phyloP scores from a whole-genome alignment of 2,113 vertebrate species.

The Atrichornis clamosus region DNA sequence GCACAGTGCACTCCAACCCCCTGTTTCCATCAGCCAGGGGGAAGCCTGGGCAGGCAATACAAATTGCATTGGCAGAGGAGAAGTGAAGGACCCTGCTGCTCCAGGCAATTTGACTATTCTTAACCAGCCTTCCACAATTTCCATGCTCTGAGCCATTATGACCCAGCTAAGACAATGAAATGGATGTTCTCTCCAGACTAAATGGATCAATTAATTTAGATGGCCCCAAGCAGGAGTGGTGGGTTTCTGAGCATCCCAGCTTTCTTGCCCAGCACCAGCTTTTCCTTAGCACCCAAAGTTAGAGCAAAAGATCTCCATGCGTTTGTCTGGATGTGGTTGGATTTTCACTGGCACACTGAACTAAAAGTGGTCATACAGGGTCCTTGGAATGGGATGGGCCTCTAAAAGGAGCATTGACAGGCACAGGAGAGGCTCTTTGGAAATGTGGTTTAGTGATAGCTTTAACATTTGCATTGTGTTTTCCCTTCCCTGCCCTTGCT shows the following conservation, averaged over 20 bases:
- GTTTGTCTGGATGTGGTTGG: background rate
- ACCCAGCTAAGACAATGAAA: background rate
- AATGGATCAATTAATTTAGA: accelerated
- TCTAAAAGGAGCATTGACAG: background rate
- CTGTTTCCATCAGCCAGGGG: accelerated
- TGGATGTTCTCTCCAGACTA: background rate
- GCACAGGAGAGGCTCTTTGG: background rate
- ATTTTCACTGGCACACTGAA: background rate
- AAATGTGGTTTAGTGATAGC: accelerated
- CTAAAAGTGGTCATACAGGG: background rate
- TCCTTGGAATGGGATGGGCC: background rate
- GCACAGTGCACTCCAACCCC: accelerated
- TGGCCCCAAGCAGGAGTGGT: background rate
- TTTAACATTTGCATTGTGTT: background rate
- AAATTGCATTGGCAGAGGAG: background rate
- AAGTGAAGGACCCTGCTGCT: background rate
- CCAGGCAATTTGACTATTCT: background rate
- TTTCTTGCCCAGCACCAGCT: background rate
- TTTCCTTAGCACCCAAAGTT: background rate
- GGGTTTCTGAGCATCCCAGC: background rate
- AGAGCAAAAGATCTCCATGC: background rate
- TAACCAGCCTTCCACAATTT: background rate
- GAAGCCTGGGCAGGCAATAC: background rate
- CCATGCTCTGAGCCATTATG: accelerated
- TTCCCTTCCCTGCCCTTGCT: background rate